phyloP scores from a whole-genome alignment of 2,113 vertebrate species.

The Pterocles burchelli region DNA sequence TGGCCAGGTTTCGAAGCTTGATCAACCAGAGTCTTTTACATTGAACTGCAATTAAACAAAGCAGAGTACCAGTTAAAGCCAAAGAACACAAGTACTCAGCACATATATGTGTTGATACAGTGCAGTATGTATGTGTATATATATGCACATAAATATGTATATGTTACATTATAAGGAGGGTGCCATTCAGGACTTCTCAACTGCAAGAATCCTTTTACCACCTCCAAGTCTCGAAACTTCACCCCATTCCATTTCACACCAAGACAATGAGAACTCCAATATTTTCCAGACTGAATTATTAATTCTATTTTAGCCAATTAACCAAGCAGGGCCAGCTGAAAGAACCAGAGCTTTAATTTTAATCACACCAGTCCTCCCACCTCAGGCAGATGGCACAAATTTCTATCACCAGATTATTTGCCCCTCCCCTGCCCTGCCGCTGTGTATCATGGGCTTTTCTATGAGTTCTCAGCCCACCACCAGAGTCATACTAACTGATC shows the following conservation, averaged over 20 bases:
- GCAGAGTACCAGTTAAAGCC: slow-evolving; percentile 59
- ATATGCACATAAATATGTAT: slow-evolving; percentile 22
- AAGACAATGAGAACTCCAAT: not conserved
- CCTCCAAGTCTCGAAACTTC: not conserved
- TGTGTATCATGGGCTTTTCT: not conserved
- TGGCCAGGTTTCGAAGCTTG: slow-evolving; percentile 21
- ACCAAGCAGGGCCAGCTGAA: not conserved
- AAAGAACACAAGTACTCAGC: slow-evolving; percentile 50
- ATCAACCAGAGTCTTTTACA: slow-evolving; percentile 46
- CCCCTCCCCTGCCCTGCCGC: not conserved
- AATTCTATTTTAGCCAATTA: not conserved
- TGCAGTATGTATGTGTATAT: slow-evolving; percentile 12
- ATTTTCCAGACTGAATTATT: not conserved
- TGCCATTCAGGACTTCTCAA: slow-evolving; percentile 16
- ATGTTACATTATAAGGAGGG: slow-evolving; percentile 36
- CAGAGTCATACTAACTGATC: not conserved
- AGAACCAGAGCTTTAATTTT: not conserved
- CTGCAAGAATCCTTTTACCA: not conserved
- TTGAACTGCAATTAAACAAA: slow-evolving; percentile 47
- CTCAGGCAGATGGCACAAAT: not conserved
- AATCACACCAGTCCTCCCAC: not conserved
- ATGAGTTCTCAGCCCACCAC: not conserved
- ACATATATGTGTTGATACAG: slow-evolving; percentile 50
- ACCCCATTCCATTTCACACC: not conserved
- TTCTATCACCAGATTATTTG: not conserved